phyloP scores from a whole-genome alignment of 1,140 invertebrate genomes.

The Nylanderia fulva region DNA sequence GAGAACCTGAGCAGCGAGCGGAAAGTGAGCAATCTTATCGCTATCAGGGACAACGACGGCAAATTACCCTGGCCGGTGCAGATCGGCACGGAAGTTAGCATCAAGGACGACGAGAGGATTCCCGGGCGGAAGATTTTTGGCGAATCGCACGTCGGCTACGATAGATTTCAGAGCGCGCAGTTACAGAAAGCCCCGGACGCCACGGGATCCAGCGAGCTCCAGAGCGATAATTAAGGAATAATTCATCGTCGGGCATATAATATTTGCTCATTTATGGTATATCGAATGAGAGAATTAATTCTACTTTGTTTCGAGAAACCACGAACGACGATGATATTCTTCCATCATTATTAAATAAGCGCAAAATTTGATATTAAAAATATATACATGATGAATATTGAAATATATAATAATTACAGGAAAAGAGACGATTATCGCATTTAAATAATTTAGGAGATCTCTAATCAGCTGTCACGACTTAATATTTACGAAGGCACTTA shows the following conservation, averaged over 20 bases:
- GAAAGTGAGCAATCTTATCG: constrained; percentile 75
- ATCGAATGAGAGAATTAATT: not conserved
- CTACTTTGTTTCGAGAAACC: not conserved
- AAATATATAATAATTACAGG: constrained; percentile 9
- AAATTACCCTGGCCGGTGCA: constrained; percentile 83
- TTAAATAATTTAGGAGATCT: not conserved
- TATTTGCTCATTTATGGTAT: not conserved
- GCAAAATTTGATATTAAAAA: not conserved
- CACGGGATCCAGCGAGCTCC: constrained; percentile 70
- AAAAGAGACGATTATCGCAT: not conserved
- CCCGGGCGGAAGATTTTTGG: constrained; percentile 81
- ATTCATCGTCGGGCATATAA: not conserved
- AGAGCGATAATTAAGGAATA: constrained; percentile 69
- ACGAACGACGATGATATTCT: not conserved
- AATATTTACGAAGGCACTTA: not conserved
- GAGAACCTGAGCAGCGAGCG: constrained; percentile 72
- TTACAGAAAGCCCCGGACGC: constrained; percentile 73
- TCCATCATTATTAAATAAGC: not conserved
- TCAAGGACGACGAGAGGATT: constrained; percentile 84
- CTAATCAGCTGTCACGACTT: not conserved
- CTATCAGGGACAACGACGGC: constrained; percentile 70
- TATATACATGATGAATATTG: not conserved
- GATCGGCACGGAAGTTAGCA: constrained; percentile 83
- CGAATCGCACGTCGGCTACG: constrained; percentile 74
- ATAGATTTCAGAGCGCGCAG: constrained; percentile 78